Evolutionary conservation across 1,140 invertebrate genomes (phyloP), one percentile per base, ranked within the genome.

Genomic region (Bombus confusus): DNA sequence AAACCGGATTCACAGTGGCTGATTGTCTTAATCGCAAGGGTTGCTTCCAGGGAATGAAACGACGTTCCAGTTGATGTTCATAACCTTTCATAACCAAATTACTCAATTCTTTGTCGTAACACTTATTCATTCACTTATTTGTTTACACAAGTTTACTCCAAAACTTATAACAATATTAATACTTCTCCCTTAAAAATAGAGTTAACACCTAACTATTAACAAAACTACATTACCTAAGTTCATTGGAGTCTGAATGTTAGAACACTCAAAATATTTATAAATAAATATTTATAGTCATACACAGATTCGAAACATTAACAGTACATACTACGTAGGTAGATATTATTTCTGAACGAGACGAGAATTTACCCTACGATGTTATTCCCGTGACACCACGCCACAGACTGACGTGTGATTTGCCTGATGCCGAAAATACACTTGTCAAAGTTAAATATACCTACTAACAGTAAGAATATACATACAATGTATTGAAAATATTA

Each of bases 1-100:
- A 41, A 31, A 66, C 82, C 43, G 82, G 75, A 79, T 84, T 87
- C 59, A 79, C 81, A 62, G 73, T 79, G 69, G 5, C 57, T 84
- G 57, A 28, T 22, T 79, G 41, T 66, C 43, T 72, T 86, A 78
- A 83, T 78, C 37, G 28, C 0, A 31, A 34, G 31, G 43, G 52
- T 41, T 81, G 31, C 31, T 37, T 31, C 25, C 1, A 13, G 1
- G 2, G 18, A 34, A 41, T 52, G 10, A 39, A 76, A 47, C 28
- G 9, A 41, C n/a, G 9, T 39, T 69, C 28, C 3, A 15, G 1
- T 9, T 1, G 3, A 59, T 41, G 25, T 57, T 31, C 47, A 34
- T 72, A n/a, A 28, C 31, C 25, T 37, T 34, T 77, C 22, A 39
- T n/a, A 47, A 57, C 25, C 34, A 41, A 74, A 68, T 37, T 39